Evolutionary conservation across 2,797 vertebrate species (phyloP).

Genomic region (Chaenodraco wilsoni): DNA sequence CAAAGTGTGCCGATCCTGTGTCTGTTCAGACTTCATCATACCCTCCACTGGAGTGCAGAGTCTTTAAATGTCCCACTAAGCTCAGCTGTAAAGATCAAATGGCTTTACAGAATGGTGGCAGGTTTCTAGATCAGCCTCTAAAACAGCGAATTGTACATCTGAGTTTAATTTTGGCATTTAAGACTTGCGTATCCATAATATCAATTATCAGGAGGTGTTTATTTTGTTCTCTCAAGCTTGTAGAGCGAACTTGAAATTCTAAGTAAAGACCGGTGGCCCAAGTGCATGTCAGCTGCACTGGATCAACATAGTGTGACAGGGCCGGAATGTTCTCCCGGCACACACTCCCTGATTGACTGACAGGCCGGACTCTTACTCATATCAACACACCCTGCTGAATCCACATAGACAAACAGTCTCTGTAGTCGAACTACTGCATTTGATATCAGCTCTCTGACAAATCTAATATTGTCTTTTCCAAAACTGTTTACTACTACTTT

Average conservation of each 20-base stretch:
- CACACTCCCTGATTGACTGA: not conserved
- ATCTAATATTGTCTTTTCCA: conserved; percentile 6
- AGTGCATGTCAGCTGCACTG: not conserved
- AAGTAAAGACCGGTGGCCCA: not conserved
- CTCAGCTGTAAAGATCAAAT: conserved; percentile 46
- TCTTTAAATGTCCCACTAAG: conserved; percentile 47
- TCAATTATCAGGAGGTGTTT: not conserved
- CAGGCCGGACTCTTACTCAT: conserved; percentile 10
- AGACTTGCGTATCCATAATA: not conserved
- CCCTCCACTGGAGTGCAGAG: conserved; percentile 23
- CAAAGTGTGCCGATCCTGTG: conserved; percentile 16
- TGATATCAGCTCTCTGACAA: not conserved
- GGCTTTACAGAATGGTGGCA: conserved; percentile 30
- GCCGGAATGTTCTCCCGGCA: not conserved
- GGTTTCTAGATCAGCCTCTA: conserved; percentile 35
- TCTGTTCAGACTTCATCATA: conserved; percentile 24
- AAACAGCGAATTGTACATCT: not conserved
- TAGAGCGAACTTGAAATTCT: not conserved
- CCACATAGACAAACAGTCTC: conserved; percentile 34
- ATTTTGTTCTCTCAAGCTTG: too few relatives aligned
- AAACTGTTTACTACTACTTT: not conserved
- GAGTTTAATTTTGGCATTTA: conserved; percentile 9
- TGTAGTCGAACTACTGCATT: not conserved
- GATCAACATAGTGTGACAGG: not conserved
- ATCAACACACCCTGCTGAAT: conserved; percentile 30